These are phyloP conservation scores for Haemorhous mexicanus DNA, from an alignment of 2,113 vertebrate genomes.

Conservation along the genomic window DNA sequence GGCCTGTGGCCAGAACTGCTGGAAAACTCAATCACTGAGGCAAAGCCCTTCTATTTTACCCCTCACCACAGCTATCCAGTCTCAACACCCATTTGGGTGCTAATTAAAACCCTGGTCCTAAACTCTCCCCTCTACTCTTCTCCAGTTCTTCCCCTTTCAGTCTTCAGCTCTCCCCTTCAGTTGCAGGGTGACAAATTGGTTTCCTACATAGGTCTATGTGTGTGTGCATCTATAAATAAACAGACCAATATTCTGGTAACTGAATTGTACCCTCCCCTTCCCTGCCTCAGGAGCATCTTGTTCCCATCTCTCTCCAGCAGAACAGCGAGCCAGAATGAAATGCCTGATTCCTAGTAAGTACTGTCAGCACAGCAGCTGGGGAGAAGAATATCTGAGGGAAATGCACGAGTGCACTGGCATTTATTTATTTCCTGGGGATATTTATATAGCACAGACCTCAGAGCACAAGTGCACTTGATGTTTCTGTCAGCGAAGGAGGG, in stretches of 20 bases:
- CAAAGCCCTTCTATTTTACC: background rate
- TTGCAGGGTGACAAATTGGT: background rate
- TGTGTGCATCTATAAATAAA: conserved; percentile 29
- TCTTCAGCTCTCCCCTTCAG: background rate
- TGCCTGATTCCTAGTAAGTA: conserved; percentile 50
- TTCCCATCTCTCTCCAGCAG: conserved; percentile 57
- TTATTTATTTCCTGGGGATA: conserved; percentile 71
- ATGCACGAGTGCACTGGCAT: conserved; percentile 62
- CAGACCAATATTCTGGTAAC: background rate
- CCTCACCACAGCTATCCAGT: background rate
- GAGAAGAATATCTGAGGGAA: conserved; percentile 60
- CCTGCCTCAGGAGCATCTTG: conserved; percentile 61
- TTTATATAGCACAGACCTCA: conserved; percentile 68
- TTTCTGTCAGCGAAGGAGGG: conserved; percentile 38
- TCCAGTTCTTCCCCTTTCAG: background rate
- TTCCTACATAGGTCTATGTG: background rate
- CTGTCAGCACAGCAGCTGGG: conserved; percentile 68
- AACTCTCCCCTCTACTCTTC: background rate
- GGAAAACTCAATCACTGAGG: background rate
- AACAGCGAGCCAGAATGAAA: conserved; percentile 54
- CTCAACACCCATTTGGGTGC: background rate
- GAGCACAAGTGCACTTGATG: conserved; percentile 61
- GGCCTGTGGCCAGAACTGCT: conserved; percentile 33
- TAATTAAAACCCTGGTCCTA: background rate
- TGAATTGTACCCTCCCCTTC: background rate